A percentile compares a stretch with the other conserved stretches of the same genome.
Conservation (phyloP, 2,797 vertebrate genomes). For the Otolemur crassicaudatus region DNA sequence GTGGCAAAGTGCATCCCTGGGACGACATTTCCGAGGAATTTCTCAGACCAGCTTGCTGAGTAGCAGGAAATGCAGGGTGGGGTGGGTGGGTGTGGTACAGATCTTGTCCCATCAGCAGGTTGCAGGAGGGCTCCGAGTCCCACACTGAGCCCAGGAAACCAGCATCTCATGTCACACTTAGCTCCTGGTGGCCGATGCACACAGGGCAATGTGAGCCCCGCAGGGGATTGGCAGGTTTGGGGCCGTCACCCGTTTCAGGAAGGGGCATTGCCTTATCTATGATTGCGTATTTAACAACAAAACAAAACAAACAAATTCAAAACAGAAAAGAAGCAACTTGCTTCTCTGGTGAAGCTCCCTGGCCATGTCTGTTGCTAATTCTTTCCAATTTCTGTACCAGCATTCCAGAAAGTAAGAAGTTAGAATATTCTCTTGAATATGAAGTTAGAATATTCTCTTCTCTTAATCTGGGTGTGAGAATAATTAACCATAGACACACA, state of each 20-base stretch:
- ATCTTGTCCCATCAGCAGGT: fast-evolving
- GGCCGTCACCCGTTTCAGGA: neutral
- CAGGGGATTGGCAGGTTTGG: no score
- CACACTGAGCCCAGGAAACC: neutral
- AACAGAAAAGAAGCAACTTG: neutral
- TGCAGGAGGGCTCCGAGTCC: neutral
- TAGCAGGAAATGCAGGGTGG: neutral
- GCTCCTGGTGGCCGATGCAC: neutral
- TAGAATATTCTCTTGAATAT: no score
- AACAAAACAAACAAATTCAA: neutral
- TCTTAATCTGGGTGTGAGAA: neutral
- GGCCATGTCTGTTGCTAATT: neutral
- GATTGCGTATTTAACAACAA: neutral
- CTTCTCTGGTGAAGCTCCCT: neutral
- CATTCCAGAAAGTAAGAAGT: neutral
- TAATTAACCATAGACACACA: no score
- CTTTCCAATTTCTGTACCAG: neutral
- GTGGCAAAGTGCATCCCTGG: fast-evolving
- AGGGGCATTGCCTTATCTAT: neutral
- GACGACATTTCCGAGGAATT: neutral
- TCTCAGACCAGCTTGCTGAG: fast-evolving
- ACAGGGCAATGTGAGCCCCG: no score
- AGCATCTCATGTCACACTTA: fast-evolving
- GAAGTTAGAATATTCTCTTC: neutral
- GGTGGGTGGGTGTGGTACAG: fast-evolving